Evolutionary conservation across 2,797 vertebrate genomes (phyloP), one percentile per base, ranked within the genome.

Genomic region (Channallabes apus): DNA sequence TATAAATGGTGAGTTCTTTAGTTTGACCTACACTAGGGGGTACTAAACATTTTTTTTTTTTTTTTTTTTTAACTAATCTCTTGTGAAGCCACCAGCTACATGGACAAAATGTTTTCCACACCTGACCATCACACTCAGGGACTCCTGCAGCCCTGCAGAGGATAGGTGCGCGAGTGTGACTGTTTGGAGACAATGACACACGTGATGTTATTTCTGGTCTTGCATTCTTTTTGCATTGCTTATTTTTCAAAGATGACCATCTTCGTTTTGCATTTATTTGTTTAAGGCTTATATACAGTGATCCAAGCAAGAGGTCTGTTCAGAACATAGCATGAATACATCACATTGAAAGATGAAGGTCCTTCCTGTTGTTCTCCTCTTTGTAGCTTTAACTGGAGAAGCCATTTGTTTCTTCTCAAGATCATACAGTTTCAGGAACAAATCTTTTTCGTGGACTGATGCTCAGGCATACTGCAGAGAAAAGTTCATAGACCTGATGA

Each of bases 341-440:
- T 35, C 41, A 14, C 27, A 46, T 18, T 12, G 8, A 51, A 46
- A 27, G 54, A 85, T 72, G 76, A 85, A 61, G 77, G 35, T 67
- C n/a, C 18, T 46, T 62, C 77, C 32, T 7, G 20, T 18, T 79
- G 65, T 71, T 6, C 24, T 85, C 35, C 6, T 80, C 20, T 46
- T 85, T 67, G 64, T n/a, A 14, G n/a, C 56, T 72, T 56, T 85
- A 59, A 84, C 32, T 62, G 67, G 68, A 79, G 54, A 0, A 51
- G 75, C 38, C 20, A 71, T 54, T 61, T 29, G 32, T 8, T 27
- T 80, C 2, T 51, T 80, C 20, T 0, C 0, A 11, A 80, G 2
- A 65, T 4, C 15, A 14, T 6, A 5, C 6, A 2, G 8, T 46
- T 80, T 3, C n/a, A 22, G 15, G 59, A 24, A 41, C 12, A 27